Percentiles rank a stretch among this genome's conserved stretches.
phyloP scores from a whole-genome alignment of 2,888 invertebrate genomes.

The Sinotaia quadrata region DNA sequence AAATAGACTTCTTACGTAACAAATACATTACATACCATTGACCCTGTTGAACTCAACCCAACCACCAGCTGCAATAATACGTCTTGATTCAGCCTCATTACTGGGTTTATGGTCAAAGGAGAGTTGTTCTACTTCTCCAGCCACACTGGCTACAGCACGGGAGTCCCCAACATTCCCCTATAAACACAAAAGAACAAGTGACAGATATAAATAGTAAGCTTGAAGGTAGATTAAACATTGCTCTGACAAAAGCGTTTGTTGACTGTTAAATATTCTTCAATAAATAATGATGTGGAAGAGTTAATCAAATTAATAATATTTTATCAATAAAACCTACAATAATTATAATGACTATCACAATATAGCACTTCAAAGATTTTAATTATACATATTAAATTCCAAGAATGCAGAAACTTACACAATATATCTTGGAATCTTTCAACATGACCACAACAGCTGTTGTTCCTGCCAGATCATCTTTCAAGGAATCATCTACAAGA shows the following conservation, averaged over 20 bases:
- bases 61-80: conserved; percentile 94
- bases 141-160: conserved; percentile 90
- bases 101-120: conserved; percentile 97
- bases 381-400: too few relatives aligned
- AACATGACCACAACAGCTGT: conserved; percentile 85
- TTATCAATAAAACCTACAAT: too few relatives aligned
- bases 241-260: too few relatives aligned
- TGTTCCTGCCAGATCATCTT: conserved; percentile 94
- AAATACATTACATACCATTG: conserved; percentile 80
- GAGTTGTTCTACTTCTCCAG: conserved; percentile 82
- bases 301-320: too few relatives aligned
- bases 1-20: neutral
- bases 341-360: too few relatives aligned
- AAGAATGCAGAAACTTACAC: too few relatives aligned
- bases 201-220: neutral
- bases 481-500: conserved; percentile 82
- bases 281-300: too few relatives aligned
- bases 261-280: too few relatives aligned
- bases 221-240: too few relatives aligned
- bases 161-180: conserved; percentile 97
- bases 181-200: conserved; percentile 7
- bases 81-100: conserved; percentile 86
- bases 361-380: too few relatives aligned
- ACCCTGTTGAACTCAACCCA: conserved; percentile 98
- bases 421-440: conserved; percentile 88